These are phyloP conservation scores for Nyleta sp. DNA, from an alignment of 2,888 invertebrate genomes.

Conservation along the genomic window DNA sequence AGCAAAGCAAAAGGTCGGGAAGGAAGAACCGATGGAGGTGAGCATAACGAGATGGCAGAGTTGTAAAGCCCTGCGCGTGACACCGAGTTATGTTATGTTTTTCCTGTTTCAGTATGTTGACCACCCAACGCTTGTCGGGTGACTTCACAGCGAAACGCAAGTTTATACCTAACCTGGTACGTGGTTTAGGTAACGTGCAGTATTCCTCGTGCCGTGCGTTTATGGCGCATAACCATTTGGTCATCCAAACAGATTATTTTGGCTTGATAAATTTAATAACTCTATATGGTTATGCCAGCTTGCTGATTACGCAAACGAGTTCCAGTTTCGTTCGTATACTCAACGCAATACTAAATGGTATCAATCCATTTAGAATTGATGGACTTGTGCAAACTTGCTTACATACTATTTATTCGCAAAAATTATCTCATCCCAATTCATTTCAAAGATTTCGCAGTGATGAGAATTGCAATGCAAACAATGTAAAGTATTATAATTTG, in stretches of 20 bases:
- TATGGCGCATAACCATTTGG: constrained; percentile 81
- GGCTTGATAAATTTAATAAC: constrained; percentile 83
- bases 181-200: constrained; percentile 77
- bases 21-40: constrained; percentile 63
- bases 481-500: too few species aligned
- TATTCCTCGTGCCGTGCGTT: constrained; percentile 81
- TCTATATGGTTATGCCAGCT: constrained; percentile 76
- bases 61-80: constrained; percentile 82
- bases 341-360: constrained; percentile 66
- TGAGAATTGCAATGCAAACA: not conserved
- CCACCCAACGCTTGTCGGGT: constrained; percentile 72
- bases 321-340: constrained; percentile 58
- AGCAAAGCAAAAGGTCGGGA: constrained; percentile 61
- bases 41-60: constrained; percentile 79
- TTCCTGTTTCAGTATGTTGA: constrained; percentile 72
- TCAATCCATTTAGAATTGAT: constrained; percentile 54
- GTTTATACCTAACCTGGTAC: constrained; percentile 74
- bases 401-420: constrained; percentile 20
- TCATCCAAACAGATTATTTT: constrained; percentile 81
- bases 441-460: not conserved
- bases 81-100: constrained; percentile 80
- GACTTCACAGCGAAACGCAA: constrained; percentile 70
- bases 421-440: constrained; percentile 5
- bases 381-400: constrained; percentile 49
- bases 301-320: constrained; percentile 76